A percentile compares a stretch with the other conserved stretches of the same genome.
Conservation (phyloP, 2,888 invertebrate genomes). For the Anoncus sp. region DNA sequence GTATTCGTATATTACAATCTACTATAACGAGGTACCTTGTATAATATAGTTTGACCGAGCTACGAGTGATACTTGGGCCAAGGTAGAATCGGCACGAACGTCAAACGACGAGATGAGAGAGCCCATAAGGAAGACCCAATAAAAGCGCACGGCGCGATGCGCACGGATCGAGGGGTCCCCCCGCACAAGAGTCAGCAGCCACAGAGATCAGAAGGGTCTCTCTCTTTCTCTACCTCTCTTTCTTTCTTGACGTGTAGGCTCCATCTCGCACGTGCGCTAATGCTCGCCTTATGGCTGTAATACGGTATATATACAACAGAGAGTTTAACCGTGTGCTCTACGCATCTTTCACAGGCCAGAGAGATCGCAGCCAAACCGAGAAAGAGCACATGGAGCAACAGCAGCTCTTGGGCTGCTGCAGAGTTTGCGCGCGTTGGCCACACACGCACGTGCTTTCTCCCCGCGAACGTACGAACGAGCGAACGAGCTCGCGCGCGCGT, state of each 20-base stretch:
- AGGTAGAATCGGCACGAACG: slow-evolving; percentile 45
- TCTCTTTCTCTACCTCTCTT: slow-evolving; percentile 5
- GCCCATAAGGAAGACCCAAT: slow-evolving; percentile 39
- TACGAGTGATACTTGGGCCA: slow-evolving; percentile 6
- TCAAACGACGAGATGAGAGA: slow-evolving; percentile 29
- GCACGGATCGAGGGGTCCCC: slow-evolving; percentile 12
- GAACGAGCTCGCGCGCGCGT: slow-evolving; percentile 50
- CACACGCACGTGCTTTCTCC: slow-evolving; percentile 55
- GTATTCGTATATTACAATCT: slow-evolving; percentile 8
- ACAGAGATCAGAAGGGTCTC: slow-evolving; percentile 28
- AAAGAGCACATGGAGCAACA: neutral
- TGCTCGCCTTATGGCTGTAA: slow-evolving; percentile 35
- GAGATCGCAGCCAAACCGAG: neutral
- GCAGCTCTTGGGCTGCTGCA: slow-evolving; percentile 15
- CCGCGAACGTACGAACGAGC: slow-evolving; percentile 32
- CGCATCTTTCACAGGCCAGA: slow-evolving; percentile 13
- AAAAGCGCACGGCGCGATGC: neutral
- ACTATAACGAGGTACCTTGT: slow-evolving; percentile 6
- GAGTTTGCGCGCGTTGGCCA: slow-evolving; percentile 42
- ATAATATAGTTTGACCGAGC: slow-evolving; percentile 1
- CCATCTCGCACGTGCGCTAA: slow-evolving; percentile 54
- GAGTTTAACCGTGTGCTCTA: slow-evolving; percentile 29
- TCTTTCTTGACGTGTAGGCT: slow-evolving; percentile 39
- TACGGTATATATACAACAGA: neutral
- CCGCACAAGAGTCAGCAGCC: slow-evolving; percentile 49